Base-by-base conservation (phyloP, 2,888 invertebrate species). In the Cheilosia variabilis region DNA sequence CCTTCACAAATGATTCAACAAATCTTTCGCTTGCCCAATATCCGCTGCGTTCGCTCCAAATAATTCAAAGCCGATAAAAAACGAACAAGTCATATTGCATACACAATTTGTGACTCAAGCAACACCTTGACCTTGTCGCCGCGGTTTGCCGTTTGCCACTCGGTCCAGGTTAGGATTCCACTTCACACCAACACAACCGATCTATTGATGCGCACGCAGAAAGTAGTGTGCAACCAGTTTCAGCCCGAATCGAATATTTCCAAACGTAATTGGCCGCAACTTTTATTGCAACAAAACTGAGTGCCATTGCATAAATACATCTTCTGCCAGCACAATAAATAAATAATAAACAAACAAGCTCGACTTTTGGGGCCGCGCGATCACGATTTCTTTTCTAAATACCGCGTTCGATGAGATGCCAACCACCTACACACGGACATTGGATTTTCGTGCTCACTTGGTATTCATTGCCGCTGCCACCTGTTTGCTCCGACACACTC, bases 71-170 rank as follows among this genome's bases (percentile, higher is more conserved):
- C 2, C 5, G 27, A 27, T 10, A 13, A 52, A 27, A 24, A 45
- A 58, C 27, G n/a, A 62, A 13, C 31, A 62, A 31, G 31, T 31
- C 58, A 6, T 27, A 45, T 47, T 47, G 45, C 31, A 31, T 4
- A 15, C 0, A 19, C 9, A 52, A 65, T 22, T 52, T 45, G 41
- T n/a, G 45, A 34, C 55, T 13, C 55, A 43, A 10, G 45, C 52
- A 52, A 9, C 76, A 76, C 76, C 58, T 68, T 76, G 76, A 76
- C 66, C 76, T 76, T 76, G 68, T 22, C 76, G 15, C 17, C 24
- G 19, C 4, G 27, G 47, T 9, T 31, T 27, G 75, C 43, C 27
- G 37, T 5, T 6, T 27, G 27, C 27, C 45, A 45, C 50, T 66
- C 47, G 19, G 22, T 17, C 47, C 10, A 17, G 45, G 17, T 55